Evolutionary conservation across 2,888 invertebrate genomes (phyloP), one percentile per base, ranked within the genome.

Genomic region (Atherix ibis): DNA sequence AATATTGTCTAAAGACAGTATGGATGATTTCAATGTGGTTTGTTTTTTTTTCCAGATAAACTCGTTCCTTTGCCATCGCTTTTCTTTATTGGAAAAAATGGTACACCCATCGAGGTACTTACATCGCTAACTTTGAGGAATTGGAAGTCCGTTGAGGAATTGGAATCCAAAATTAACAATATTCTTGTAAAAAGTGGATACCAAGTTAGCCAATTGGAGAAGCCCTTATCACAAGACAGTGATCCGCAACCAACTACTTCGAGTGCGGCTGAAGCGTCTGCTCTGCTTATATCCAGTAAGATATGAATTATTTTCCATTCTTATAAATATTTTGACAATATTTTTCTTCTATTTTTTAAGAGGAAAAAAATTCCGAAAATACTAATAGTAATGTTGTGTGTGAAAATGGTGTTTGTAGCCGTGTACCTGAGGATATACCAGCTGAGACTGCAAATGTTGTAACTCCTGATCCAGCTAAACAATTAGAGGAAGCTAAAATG

Each of bases 11-110:
- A n/a, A n/a, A n/a, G n/a, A n/a, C n/a, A n/a, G n/a, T 25, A n/a
- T n/a, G n/a, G n/a, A n/a, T n/a, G 10, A 22, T 22, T 22, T 22
- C 22, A 22, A 6, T 22, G 10, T 10, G 22, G 10, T 22, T 22
- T 22, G 10, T 10, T 22, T 8, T 8, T 22, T 22, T 34, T 22
- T 17, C 9, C 41, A 82, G 81, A 79, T 56, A 76, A 77, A 56
- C 64, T 78, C 45, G 78, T 76, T 10, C 75, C 77, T 1, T 70
- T 80, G 5, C 89, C 91, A 2, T 85, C 85, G 0, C 58, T 84
- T 33, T 91, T 82, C 63, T 88, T 89, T 52, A 89, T 92, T 53
- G 85, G 83, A 0, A 67, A 74, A 35, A 74, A 75, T 50, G 91
- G 91, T 1, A 67, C 71, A 1, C 83, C 89, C 0, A 49, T 91